Evolutionary conservation across 2,888 invertebrate species (phyloP).

Genomic region (Calameuta idolon): DNA sequence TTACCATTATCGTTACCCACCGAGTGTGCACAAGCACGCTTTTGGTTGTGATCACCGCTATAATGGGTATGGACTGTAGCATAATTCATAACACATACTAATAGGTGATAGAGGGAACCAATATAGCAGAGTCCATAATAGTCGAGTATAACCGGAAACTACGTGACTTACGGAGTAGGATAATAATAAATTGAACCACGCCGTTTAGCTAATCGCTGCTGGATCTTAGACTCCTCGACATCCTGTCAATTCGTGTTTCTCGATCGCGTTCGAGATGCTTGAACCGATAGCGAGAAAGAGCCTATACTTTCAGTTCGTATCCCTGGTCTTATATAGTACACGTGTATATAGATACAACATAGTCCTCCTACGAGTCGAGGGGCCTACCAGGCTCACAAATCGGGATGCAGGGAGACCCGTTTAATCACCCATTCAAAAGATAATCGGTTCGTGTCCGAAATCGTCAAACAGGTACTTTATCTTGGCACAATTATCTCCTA

Average conservation of each 20-base stretch:
- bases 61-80: neutral
- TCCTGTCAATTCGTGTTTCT: constrained; percentile 11
- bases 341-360: neutral
- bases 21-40: neutral
- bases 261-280: constrained; percentile 3
- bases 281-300: neutral
- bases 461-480: constrained; percentile 37
- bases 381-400: neutral
- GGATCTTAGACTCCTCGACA: constrained; percentile 2
- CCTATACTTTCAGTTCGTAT: neutral
- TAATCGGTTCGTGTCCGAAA: constrained; percentile 42
- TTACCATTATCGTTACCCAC: neutral
- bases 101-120: neutral
- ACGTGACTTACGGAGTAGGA: neutral
- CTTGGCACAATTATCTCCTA: constrained; percentile 47
- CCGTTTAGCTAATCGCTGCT: constrained; percentile 4
- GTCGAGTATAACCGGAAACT: constrained; percentile 3
- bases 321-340: neutral
- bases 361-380: neutral
- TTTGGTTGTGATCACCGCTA: neutral
- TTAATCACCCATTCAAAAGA: constrained; percentile 10
- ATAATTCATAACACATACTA: neutral
- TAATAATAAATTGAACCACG: constrained; percentile 1
- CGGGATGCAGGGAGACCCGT: constrained; percentile 7
- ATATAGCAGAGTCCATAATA: neutral